Base-by-base conservation (phyloP, 2,113 vertebrate genomes). In the Apeltes quadracus region DNA sequence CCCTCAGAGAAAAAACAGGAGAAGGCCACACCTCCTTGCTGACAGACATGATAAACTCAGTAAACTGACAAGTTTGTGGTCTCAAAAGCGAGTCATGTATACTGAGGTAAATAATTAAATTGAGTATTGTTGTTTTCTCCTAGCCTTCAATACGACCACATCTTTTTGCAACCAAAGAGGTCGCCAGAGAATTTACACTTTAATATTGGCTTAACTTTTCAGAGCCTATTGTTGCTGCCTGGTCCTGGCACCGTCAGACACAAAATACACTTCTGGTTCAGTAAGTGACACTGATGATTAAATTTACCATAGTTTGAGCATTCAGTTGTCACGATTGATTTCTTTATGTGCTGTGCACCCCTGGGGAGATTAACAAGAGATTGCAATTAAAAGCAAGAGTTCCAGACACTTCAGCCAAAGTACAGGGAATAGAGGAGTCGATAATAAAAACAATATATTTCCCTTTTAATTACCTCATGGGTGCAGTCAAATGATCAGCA, bases 401-500 rank as follows among this genome's bases (percentile, higher is more conserved):
- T 68, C 2, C 44, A 44, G 25, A 41, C 6, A 22, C 32, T 22
- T 16, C 27, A 61, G 10, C 14, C 51, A 65, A 12, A 29, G n/a
- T 4, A 61, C 36, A 48, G 13, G 12, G 22, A 59, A 66, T 18
- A 55, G 16, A 29, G 34, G 4, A 29, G 41, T 57, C 1, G 23
- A 8, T 58, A 5, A 75, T 22, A 22, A 67, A 44, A 62, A 57
- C 23, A 73, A 6, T 27, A n/a, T 8, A 32, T 54, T 41, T 16
- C 18, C 44, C 9, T 4, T 14, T 76, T 20, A 51, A 29, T 39
- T 11, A 32, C 16, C 36, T 75, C 44, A 12, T 11, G 14, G 54
- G 43, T 53, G 20, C 36, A 75, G 7, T 36, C 15, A 57, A 75
- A 51, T 56, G 14, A 39, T 58, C 11, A n/a, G 14, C 11, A 11